Conservation (phyloP, 2,113 vertebrate species). For the Dinomys branickii region DNA sequence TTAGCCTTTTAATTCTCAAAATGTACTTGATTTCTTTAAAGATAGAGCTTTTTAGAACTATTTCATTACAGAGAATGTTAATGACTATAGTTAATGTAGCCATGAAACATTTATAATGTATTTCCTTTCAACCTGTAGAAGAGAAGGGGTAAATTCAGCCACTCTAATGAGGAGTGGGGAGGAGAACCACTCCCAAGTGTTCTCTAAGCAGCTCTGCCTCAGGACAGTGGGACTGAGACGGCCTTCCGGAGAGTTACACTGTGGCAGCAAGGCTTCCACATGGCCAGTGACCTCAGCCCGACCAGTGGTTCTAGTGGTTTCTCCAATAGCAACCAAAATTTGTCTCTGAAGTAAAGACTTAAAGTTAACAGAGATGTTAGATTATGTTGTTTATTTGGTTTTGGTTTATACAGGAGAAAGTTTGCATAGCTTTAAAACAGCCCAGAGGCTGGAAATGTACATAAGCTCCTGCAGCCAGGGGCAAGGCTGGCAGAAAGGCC, state of each 20-base stretch:
- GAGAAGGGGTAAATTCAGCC: background rate
- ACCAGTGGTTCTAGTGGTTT: background rate
- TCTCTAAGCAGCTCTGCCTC: background rate
- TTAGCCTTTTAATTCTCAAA: background rate
- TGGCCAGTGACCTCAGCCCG: background rate
- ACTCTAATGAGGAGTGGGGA: background rate
- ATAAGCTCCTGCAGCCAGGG: background rate
- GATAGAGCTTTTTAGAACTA: background rate
- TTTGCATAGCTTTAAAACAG: background rate
- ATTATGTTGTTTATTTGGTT: background rate
- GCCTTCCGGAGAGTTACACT: background rate
- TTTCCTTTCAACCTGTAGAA: background rate
- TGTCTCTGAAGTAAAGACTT: background rate
- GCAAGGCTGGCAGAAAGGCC: background rate
- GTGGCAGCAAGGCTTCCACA: background rate
- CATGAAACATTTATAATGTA: background rate
- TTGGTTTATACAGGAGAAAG: background rate
- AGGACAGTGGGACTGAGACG: background rate
- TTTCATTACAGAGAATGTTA: background rate
- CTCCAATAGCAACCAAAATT: conserved; percentile 13
- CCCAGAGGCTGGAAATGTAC: background rate
- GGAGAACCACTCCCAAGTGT: background rate
- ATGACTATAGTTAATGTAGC: background rate
- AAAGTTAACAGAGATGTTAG: background rate
- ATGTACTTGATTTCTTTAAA: background rate